Conservation (phyloP, 2,113 vertebrate genomes). For the Cryptotis parvus region DNA sequence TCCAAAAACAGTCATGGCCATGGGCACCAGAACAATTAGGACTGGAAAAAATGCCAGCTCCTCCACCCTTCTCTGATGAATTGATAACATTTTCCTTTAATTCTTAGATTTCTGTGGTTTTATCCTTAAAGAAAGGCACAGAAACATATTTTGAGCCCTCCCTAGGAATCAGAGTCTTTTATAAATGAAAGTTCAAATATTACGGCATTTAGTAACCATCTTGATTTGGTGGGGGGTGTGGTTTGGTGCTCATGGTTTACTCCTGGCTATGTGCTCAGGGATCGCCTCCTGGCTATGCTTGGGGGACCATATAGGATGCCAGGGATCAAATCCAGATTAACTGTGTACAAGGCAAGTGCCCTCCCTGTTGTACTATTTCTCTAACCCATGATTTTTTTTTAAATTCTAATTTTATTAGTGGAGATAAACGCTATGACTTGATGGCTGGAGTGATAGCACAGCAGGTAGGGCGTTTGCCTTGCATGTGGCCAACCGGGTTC, state of each 20-base stretch:
- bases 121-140: background rate
- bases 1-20: slow-evolving; percentile 63
- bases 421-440: background rate
- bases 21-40: slow-evolving; percentile 69
- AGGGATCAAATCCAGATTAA: background rate
- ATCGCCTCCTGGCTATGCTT: background rate
- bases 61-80: background rate
- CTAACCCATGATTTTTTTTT: background rate
- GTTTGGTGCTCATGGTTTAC: too few relatives aligned
- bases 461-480: too few relatives aligned
- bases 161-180: background rate
- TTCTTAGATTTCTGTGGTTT: slow-evolving; percentile 47
- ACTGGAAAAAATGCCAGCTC: slow-evolving; percentile 50
- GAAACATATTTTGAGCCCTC: slow-evolving; percentile 27
- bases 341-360: background rate
- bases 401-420: slow-evolving; percentile 37
- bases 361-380: background rate
- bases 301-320: background rate
- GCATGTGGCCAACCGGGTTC: too few relatives aligned
- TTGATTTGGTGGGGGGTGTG: too few relatives aligned
- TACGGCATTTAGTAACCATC: too few relatives aligned
- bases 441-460: too few relatives aligned
- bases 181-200: background rate
- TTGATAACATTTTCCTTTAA: slow-evolving; percentile 18
- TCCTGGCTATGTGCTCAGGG: too few relatives aligned